Percentiles rank a stretch among this genome's conserved stretches.
Conservation (phyloP, 2,797 vertebrate species). For the Macropodus opercularis region DNA sequence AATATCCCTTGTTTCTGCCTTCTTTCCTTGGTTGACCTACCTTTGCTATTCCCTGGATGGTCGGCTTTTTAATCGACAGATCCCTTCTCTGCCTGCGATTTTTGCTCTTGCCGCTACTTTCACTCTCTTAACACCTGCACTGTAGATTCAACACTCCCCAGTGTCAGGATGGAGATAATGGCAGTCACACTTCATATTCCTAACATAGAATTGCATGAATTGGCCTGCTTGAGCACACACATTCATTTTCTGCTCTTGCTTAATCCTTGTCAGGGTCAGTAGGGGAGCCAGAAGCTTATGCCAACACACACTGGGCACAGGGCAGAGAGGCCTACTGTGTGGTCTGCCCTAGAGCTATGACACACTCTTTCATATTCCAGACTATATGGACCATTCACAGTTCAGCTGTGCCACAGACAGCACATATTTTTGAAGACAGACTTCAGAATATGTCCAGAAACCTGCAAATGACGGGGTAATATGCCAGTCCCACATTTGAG, state of each 20-base stretch:
- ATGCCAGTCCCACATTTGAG: not conserved
- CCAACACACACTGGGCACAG: conserved; percentile 1
- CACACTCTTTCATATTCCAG: conserved; percentile 9
- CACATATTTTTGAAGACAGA: not conserved
- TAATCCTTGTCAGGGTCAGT: conserved; percentile 46
- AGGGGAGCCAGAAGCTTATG: conserved; percentile 1
- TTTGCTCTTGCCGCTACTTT: conserved; percentile 25
- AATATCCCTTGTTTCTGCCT: conserved; percentile 1
- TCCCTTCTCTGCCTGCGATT: conserved; percentile 12
- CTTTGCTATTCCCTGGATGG: conserved; percentile 13
- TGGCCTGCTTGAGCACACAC: conserved; percentile 5
- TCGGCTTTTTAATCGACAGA: conserved; percentile 10
- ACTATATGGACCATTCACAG: not conserved
- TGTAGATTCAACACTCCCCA: conserved; percentile 18
- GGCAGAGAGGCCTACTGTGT: not conserved
- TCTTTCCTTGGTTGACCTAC: conserved; percentile 19
- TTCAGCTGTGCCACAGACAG: not conserved
- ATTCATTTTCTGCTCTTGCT: conserved; percentile 35
- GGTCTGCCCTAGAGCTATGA: not conserved
- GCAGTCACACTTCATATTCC: conserved; percentile 42
- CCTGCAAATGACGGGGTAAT: not conserved
- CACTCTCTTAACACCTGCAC: conserved; percentile 21
- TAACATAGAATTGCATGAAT: conserved; percentile 33
- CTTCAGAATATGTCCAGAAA: not conserved
- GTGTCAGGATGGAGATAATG: conserved; percentile 20